A percentile compares a stretch with the other conserved stretches of the same genome.
These are phyloP conservation scores for Orthonevra nobilis DNA, from an alignment of 2,888 invertebrate species.

Conservation along the genomic window DNA sequence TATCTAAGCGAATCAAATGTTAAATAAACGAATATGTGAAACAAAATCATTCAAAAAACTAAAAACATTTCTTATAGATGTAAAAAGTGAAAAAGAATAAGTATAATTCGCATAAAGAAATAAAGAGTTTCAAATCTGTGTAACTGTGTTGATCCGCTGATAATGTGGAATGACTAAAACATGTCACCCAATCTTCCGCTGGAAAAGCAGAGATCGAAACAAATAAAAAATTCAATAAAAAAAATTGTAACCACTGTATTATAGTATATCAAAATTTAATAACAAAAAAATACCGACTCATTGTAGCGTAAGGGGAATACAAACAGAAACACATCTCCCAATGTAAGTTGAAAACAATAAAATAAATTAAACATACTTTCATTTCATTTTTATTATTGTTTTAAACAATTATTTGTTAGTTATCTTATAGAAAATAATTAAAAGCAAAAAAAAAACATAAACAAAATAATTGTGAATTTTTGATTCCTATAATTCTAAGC, in stretches of 20 bases:
- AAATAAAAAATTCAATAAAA: conserved; percentile 21
- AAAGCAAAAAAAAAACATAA: conserved; percentile 5
- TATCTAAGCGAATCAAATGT: conserved; percentile 19
- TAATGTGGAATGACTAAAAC: conserved; percentile 7
- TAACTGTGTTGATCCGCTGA: conserved; percentile 43
- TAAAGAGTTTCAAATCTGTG: conserved; percentile 66
- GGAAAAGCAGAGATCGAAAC: conserved; percentile 27
- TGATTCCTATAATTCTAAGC: conserved; percentile 66
- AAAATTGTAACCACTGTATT: conserved; percentile 63
- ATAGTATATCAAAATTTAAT: conserved; percentile 46
- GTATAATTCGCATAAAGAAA: conserved; percentile 29
- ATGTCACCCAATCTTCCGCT: conserved; percentile 61
- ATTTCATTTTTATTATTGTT: conserved; percentile 26
- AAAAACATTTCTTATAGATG: conserved; percentile 16
- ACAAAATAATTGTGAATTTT: conserved; percentile 68
- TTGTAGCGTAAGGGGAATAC: conserved; percentile 54
- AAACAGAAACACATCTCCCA: conserved; percentile 32
- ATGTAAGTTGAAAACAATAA: conserved; percentile 64
- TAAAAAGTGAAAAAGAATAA: conserved; percentile 38
- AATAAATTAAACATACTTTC: conserved; percentile 32
- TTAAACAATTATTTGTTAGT: conserved; percentile 46
- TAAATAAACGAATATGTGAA: conserved; percentile 30
- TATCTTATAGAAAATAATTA: conserved; percentile 29
- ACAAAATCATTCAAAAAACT: background rate
- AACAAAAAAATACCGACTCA: conserved; percentile 47